Base-by-base conservation (phyloP, 2,888 invertebrate species). In the Auanema freiburgensis region DNA sequence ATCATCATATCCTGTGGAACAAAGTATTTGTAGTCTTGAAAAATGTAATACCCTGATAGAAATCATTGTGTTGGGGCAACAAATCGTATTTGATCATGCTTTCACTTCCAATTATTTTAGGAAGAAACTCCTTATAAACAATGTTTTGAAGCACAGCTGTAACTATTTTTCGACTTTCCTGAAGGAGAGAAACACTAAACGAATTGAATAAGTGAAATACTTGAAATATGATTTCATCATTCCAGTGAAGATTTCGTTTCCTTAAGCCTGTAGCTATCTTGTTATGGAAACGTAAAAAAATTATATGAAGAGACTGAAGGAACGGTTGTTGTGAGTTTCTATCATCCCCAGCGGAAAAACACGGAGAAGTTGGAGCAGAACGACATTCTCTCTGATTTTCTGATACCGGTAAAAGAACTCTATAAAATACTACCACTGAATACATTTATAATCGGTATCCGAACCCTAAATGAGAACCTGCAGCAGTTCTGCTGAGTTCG, bases 21-120 rank as follows among this genome's bases (percentile, higher is more conserved):
- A 14, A 16, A 8, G 41, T 12, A 40, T 46, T 8, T 5, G 16
- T 11, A 57, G 12, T 18, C 11, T 56, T 24, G 16, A 57, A 58
- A 11, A 8, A 69, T 74, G 57, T 43, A 65, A 43, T 40, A 40
- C 42, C 25, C 21, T 46, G 80, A 60, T 79, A 83, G 11, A 52
- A 52, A 5, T 80, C 81, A 11, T 63, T 65, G 0, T 90, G 89
- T 73, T 90, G 83, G 10, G 94, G 87, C 71, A 91, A 91, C 56
- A 96, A 85, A 8, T 91, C 92, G 83, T 93, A 93, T 6, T 92
- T 86, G 79, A 91, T 91, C 68, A 93, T 90, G 16, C 91, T 91
- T 76, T 91, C 91, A 90, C 91, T 91, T 5, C 94, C 93, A 14
- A 96, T 87, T 0, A 76, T 87, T 59, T 93, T 88, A 0, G 95